A percentile compares a stretch with the other conserved stretches of the same genome.
Evolutionary conservation across 2,797 vertebrate species (phyloP).

Genomic region (Amniataba percoides): DNA sequence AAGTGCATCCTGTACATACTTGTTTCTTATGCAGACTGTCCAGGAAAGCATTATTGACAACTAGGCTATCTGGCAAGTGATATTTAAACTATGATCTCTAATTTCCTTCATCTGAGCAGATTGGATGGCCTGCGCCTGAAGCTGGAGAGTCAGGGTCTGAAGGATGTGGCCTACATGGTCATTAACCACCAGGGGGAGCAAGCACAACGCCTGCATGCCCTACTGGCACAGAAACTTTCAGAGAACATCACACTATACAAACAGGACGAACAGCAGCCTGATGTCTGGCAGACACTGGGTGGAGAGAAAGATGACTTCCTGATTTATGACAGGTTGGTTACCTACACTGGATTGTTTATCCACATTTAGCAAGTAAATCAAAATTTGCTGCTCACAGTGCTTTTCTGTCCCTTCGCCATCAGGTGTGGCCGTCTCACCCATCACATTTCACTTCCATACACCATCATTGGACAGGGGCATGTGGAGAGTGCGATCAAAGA

Average conservation of each 20-base stretch:
- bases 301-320: conserved; percentile 94
- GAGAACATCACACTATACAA: conserved; percentile 89
- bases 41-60: neutral
- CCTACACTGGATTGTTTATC: neutral
- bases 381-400: neutral
- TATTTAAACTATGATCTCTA: neutral
- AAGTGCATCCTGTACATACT: neutral
- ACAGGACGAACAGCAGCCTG: conserved; percentile 85
- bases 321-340: conserved; percentile 93
- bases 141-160: conserved; percentile 87
- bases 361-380: neutral
- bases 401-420: conserved; percentile 25
- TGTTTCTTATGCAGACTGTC: neutral
- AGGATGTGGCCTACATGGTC: conserved; percentile 89
- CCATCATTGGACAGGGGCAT: conserved; percentile 87
- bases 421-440: conserved; percentile 95
- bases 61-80: neutral
- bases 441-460: conserved; percentile 91
- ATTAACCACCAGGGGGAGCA: conserved; percentile 89
- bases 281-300: conserved; percentile 91
- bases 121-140: conserved; percentile 90
- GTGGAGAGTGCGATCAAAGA: conserved; percentile 91
- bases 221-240: conserved; percentile 86
- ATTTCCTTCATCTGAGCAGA: conserved; percentile 74
- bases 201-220: conserved; percentile 82